Evolutionary conservation across 2,888 invertebrate species (phyloP).

Genomic region (Agonopterix alstromeriana): DNA sequence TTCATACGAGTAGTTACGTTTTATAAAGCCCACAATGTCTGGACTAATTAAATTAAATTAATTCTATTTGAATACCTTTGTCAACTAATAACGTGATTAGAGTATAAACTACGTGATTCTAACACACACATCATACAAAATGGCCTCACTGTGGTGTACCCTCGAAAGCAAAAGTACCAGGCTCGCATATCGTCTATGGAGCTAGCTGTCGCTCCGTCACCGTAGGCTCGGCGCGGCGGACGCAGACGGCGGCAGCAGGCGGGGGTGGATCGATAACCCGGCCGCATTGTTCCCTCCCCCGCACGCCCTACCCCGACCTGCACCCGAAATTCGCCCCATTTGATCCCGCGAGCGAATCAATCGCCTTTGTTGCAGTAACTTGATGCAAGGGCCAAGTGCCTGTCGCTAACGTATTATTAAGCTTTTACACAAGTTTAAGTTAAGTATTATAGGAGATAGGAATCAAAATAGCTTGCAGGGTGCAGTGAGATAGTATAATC

Average conservation of each 20-base stretch:
- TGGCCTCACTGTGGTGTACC: slow-evolving; percentile 27
- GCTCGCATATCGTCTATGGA: slow-evolving; percentile 51
- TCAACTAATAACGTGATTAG: too few relatives aligned
- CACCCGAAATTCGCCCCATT: slow-evolving; percentile 70
- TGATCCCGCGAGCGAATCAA: slow-evolving; percentile 68
- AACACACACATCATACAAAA: slow-evolving; percentile 6
- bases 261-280: slow-evolving; percentile 67
- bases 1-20: too few relatives aligned
- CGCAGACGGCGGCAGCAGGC: slow-evolving; percentile 34
- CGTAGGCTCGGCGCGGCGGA: slow-evolving; percentile 45
- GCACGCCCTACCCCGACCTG: slow-evolving; percentile 39
- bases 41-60: too few relatives aligned
- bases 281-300: slow-evolving; percentile 69
- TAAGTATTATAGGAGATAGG: not conserved
- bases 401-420: not conserved
- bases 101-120: not conserved
- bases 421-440: not conserved
- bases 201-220: slow-evolving; percentile 17
- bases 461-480: not conserved
- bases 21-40: too few relatives aligned
- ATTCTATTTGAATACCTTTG: too few relatives aligned
- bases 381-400: slow-evolving; percentile 30
- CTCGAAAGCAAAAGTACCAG: slow-evolving; percentile 65
- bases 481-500: not conserved
- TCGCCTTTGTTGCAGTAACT: slow-evolving; percentile 68